Conservation (phyloP, 2,113 vertebrate genomes). For the Perca schrenkii region DNA sequence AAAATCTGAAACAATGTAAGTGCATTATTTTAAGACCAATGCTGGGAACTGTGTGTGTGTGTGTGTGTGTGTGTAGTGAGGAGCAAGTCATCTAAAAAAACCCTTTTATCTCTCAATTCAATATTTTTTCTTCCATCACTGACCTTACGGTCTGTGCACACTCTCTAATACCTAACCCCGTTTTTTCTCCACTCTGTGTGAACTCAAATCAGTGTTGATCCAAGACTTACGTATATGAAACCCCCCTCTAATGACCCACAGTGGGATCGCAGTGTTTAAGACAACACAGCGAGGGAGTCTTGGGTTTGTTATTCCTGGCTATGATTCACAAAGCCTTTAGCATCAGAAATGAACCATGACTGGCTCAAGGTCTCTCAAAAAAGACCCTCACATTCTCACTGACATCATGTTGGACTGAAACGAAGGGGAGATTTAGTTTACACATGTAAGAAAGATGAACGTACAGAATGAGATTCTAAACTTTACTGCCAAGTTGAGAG, state of each 20-base stretch:
- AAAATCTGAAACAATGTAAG: neutral
- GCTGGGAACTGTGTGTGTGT: conserved; percentile 15
- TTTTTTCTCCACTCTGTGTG: conserved; percentile 24
- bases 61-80: neutral
- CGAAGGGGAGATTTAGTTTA: conserved; percentile 22
- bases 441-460: neutral
- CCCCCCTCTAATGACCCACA: conserved; percentile 50
- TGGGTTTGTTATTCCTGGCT: conserved; percentile 75
- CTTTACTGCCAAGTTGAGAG: neutral
- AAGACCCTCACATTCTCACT: conserved; percentile 49
- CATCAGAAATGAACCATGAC: conserved; percentile 55
- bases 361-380: conserved; percentile 21
- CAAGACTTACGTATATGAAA: conserved; percentile 39
- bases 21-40: neutral
- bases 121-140: neutral
- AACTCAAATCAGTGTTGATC: conserved; percentile 55
- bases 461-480: neutral
- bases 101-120: neutral
- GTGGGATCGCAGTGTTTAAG: conserved; percentile 61
- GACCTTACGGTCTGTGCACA: neutral
- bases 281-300: conserved; percentile 58
- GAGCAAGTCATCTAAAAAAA: conserved; percentile 37
- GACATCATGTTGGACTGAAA: conserved; percentile 55
- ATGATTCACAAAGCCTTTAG: conserved; percentile 64
- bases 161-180: conserved; percentile 1